Evolutionary conservation across 2,113 vertebrate species (phyloP), one percentile per base, ranked within the genome.

Genomic region (Sinosuthora webbiana): DNA sequence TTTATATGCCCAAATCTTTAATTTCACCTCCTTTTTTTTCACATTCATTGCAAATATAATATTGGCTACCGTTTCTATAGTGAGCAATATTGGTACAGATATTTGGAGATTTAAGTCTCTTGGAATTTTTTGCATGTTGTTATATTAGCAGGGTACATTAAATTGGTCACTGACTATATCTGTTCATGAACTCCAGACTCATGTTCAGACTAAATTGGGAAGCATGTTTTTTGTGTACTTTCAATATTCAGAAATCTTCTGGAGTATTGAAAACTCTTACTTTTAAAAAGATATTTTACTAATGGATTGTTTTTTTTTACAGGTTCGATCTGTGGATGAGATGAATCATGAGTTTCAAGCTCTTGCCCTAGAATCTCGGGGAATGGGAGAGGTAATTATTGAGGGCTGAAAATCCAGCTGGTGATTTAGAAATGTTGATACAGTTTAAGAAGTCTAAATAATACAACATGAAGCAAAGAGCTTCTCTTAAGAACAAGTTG

Each of bases 301-400:
- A 76, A 93, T 39, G 14, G 19, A 69, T 70, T 6, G 4, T 30
- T 91, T 13, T 77, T 77, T 74, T 11, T 24, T 95, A 1, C 96
- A 99, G 99, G 98, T 99, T 95, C 98, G 99, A 94, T 98, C 98
- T 97, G 98, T 98, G 95, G 99, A 99, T 98, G 99, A 99, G 97
- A 99, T 99, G 99, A 99, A 99, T 98, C 99, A 99, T 97, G 99
- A 99, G 96, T 99, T 99, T 98, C 99, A 99, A 98, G 99, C 99
- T 94, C 99, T 99, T 96, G 99, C 99, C 97, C 98, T 99, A 98
- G 99, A 99, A 98, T 99, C 99, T 45, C 99, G 99, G 97, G 99
- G 99, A 97, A 99, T 99, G 99, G 99, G 99, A 97, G 99, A 99
- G 98, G 99, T 99, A 98, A 98, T 97, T 98, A 95, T 59, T 90